A percentile compares a stretch with the other conserved stretches of the same genome.
Conservation (phyloP, 2,797 vertebrate genomes). For the Hypotaenidia philippensis region DNA sequence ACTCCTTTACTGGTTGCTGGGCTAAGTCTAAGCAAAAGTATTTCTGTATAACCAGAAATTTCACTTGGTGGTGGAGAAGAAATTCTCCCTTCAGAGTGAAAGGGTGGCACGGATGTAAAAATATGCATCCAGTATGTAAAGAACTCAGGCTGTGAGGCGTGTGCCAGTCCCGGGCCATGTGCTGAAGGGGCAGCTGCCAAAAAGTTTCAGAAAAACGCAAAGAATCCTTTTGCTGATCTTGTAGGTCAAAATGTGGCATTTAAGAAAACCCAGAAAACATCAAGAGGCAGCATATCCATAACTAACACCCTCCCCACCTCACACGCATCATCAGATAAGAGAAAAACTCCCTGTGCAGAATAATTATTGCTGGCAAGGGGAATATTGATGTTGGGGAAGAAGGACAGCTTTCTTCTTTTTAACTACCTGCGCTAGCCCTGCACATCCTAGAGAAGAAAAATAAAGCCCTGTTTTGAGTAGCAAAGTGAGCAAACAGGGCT, state of each 20-base stretch:
- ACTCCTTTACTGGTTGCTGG: background rate
- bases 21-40: background rate
- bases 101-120: background rate
- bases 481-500: conserved; percentile 40
- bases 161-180: background rate
- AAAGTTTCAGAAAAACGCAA: background rate
- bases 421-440: background rate
- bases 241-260: background rate
- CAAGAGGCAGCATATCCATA: background rate
- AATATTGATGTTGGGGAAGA: conserved; percentile 31
- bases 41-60: background rate
- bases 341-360: background rate
- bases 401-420: conserved; percentile 16
- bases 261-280: background rate
- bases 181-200: background rate
- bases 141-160: background rate
- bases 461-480: conserved; percentile 61
- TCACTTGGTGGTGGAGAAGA: background rate
- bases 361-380: conserved; percentile 49
- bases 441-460: conserved; percentile 51
- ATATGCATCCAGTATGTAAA: background rate
- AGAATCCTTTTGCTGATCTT: background rate
- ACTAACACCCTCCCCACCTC: background rate
- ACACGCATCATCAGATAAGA: conserved; percentile 21
- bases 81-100: background rate